Base-by-base conservation (phyloP, 2,797 vertebrate species). In the Borostomias antarcticus region DNA sequence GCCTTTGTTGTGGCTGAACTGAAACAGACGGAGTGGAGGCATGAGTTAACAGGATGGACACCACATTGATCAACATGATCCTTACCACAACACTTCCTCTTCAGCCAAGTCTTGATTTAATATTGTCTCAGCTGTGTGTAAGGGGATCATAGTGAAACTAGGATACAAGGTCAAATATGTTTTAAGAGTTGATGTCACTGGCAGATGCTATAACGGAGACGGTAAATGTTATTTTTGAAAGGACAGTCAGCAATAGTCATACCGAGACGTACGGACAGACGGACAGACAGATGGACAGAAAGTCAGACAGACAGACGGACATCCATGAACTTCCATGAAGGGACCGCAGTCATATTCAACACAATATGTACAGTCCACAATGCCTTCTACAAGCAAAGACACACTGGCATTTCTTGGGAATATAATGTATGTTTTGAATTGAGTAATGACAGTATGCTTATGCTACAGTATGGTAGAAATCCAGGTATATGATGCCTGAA, bases 21-120 rank as follows among this genome's bases (percentile, higher is more conserved):
- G 19, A 78, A 77, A 0, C 62, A 13, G 52, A 48, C 35, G 11
- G 25, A 30, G 3, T n/a, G n/a, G n/a, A n/a, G n/a, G 64, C 9
- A 66, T 26, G 29, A 62, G 21, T 33, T 15, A 25, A 58, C 26
- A 58, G 35, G 60, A 4, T 57, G 25, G 5, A 43, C 1, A 19
- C 56, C 48, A 57, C 17, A 19, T 32, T 19, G n/a, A 23, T n/a
- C n/a, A n/a, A n/a, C 15, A 58, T 4, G 10, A 19, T 11, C 11
- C 1, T n/a, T 2, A 26, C 25, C 11, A 29, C 1, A 23, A 15
- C n/a, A 25, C 10, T 4, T 28, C 51, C 10, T 54, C 26, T 54
- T 26, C 29, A 7, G 2, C 29, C 30, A 57, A 19, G 13, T 23
- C 32, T 58, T 5, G 13, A 25, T 21, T 33, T 28, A 30, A n/a